Percentiles rank a stretch among this genome's conserved stretches.
Conservation (phyloP, 2,797 vertebrate genomes). For the Rhabdomys pumilio region DNA sequence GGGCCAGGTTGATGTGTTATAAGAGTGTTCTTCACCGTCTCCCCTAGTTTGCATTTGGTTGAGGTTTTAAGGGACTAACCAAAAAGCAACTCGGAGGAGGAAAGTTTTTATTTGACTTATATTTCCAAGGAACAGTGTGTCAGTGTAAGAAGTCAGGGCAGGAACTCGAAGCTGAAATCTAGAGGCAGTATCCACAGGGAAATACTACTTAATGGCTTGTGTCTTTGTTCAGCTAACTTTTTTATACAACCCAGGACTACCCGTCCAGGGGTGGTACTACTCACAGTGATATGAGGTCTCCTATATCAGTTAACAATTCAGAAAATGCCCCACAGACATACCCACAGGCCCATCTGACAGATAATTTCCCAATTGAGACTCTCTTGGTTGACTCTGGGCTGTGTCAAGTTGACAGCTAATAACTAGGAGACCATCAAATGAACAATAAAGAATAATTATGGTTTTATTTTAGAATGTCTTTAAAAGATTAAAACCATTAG, state of each 20-base stretch:
- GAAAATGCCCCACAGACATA: neutral
- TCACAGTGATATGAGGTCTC: no score
- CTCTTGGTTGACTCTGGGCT: neutral
- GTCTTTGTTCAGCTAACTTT: neutral
- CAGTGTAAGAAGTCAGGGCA: neutral
- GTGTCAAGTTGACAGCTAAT: neutral
- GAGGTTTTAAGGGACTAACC: neutral
- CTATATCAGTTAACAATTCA: neutral
- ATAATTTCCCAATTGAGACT: neutral
- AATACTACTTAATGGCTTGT: neutral
- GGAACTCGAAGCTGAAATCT: neutral
- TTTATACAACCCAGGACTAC: neutral
- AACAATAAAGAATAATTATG: neutral
- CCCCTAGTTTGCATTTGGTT: neutral
- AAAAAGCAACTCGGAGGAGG: neutral
- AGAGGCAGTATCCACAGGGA: neutral
- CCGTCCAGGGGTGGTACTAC: neutral
- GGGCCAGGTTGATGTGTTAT: neutral
- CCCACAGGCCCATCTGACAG: neutral
- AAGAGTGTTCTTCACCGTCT: neutral
- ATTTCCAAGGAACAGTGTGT: neutral
- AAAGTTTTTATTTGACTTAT: neutral
- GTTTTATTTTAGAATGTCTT: neutral
- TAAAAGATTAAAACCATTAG: neutral
- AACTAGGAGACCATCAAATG: neutral